Base-by-base conservation (phyloP, 2,888 invertebrate species). In the Epinotia ramella region DNA sequence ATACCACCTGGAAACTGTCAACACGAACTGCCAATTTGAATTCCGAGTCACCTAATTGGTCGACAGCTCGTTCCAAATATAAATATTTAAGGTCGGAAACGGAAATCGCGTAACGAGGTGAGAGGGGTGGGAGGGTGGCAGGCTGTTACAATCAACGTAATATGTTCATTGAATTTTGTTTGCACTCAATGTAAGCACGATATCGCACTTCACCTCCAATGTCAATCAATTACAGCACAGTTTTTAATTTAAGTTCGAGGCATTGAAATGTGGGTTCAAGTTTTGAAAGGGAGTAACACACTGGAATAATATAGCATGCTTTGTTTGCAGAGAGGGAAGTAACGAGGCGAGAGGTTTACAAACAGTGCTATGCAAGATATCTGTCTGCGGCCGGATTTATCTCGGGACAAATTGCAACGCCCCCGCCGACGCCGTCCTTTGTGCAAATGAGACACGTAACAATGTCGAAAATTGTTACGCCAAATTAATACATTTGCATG, bases 311-410 rank as follows among this genome's bases (percentile, higher is more conserved):
- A 68, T 68, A 49, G 33, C 33, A 53, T 40, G 63, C 64, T 63
- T 73, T 73, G 67, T 72, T 68, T 63, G 49, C 49, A 76, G 68
- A 57, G 74, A 72, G 63, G 67, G 70, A 60, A 76, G 77, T 68
- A 79, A 77, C 83, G 84, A 65, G 64, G 73, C 75, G 69, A 84
- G 86, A 85, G 84, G 84, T 84, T 84, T 84, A 84, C 83, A 81
- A 83, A 83, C 80, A 81, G 77, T 80, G 82, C 80, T 86, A 87
- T 85, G 88, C 88, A 88, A 88, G 90, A 88, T 88, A 90, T 89
- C 87, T 90, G 92, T 90, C 89, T 89, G 89, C 86, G 90, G 90
- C 84, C 84, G 89, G 91, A 90, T 92, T 92, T 92, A 91, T 91
- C 90, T 88, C 81, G 83, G 87, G 89, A 92, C 91, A 92, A 93